Evolutionary conservation across 2,797 vertebrate species (phyloP), one percentile per base, ranked within the genome.

Genomic region (Myoxocephalus aenaeus): DNA sequence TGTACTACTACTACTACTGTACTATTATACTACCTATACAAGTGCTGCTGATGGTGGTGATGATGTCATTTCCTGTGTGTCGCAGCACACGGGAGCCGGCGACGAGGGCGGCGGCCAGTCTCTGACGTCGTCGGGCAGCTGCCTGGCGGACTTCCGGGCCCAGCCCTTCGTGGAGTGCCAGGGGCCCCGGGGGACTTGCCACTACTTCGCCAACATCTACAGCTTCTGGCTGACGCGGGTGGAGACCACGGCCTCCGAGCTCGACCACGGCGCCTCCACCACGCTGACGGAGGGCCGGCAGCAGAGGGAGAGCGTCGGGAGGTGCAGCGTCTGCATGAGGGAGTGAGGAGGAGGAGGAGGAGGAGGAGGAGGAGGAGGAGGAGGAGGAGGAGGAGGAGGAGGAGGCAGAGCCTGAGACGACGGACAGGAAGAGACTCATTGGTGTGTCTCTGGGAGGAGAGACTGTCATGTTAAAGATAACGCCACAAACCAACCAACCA

Each of bases 91-190:
- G 20, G 97, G 97, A 7, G 95, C 97, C 20, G 97, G 97, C 13
- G 96, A 97, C n/a, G 96, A 97, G 88, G 97, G 97, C 5, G 97
- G 97, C 0, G 97, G 97, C 8, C 97, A 98, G 91, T 96, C 96
- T 14, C 96, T 99, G 70, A 94, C 91, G 18, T 99, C 97, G 12
- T 94, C 98, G 0, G 98, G 97, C 25, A 98, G 97, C 86, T 99
- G 98, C 81, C 94, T 99, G 25, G 88, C 91, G 62, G 90, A 96
- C 72, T 98, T 98, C 93, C 91, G 96, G 84, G 90, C 96, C 0
- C 94, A 96, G 17, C 97, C 97, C 0, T 98, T 98, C 62, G 95
- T 99, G 0, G 97, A 99, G 83, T 99, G 98, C 86, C 97, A 98
- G 91, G 98, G 97, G 2, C 94, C 96, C 0, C 94, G 92, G 25